Base-by-base conservation (phyloP, 2,797 vertebrate genomes). In the Phrynocephalus guinanensis region DNA sequence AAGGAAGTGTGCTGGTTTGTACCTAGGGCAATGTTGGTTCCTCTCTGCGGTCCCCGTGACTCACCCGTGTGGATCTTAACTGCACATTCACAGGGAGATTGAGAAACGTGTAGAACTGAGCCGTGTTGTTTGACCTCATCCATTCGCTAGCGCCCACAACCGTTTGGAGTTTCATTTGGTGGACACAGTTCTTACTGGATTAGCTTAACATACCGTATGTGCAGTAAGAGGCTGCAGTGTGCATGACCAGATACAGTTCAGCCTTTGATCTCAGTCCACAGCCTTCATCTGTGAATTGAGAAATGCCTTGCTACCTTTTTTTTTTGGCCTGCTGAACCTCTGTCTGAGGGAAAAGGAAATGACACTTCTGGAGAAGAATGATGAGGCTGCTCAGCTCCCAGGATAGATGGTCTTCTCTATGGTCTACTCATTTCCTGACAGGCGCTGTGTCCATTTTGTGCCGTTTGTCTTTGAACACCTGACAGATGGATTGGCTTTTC, bases 401-500 rank as follows among this genome's bases (percentile, higher is more conserved):
- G 5, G 24, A 4, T 56, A 44, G 77, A 56, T 68, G 60, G 18
- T n/a, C 3, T 5, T 26, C 9, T 75, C 22, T 26, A 33, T 78
- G 28, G 16, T 48, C 67, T 44, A 50, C 16, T n/a, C 3, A 13
- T 7, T 68, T 48, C 13, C 11, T 15, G 24, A 18, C 33, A 13
- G 56, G 38, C 5, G 13, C 9, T 38, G 1, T 15, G 18, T 84
- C 28, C 5, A 18, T 30, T 0, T 5, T 1, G 8, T 20, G 6
- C 56, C 33, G 3, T 48, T 11, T 48, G 63, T 28, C 16, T 66
- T 79, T 28, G 10, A 2, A 68, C 52, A 1, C 79, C 81, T 80
- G 67, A 11, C 28, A 26, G 82, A 89, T 90, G 85, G 92, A 72
- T 81, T 80, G 30, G 33, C 81, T 84, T 10, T 0, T 86, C 68